Conservation (phyloP, 2,113 vertebrate species). For the Catharus bicknelli region DNA sequence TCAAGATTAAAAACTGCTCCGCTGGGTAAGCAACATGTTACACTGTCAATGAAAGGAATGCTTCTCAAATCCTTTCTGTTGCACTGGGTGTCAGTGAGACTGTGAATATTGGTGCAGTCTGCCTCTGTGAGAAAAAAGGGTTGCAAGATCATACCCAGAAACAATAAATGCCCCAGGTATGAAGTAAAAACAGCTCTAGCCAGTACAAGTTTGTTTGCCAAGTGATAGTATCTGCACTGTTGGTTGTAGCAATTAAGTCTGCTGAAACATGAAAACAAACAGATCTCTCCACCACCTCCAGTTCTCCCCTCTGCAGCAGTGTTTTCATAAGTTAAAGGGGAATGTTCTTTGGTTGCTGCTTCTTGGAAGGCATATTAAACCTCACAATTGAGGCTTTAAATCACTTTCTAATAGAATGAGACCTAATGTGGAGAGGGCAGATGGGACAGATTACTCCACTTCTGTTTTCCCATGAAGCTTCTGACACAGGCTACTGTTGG, state of each 20-base stretch:
- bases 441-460: conserved; percentile 8
- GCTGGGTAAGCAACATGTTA: conserved; percentile 13
- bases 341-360: neutral
- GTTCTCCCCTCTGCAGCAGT: neutral
- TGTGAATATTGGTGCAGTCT: conserved; percentile 1
- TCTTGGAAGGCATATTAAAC: conserved; percentile 2
- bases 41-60: neutral
- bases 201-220: conserved; percentile 51
- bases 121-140: conserved; percentile 40
- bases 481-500: conserved; percentile 3
- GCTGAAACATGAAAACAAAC: conserved; percentile 56
- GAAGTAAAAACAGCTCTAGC: conserved; percentile 37
- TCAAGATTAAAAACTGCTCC: conserved; percentile 15
- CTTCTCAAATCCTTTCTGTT: conserved; percentile 7
- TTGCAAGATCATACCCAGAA: conserved; percentile 28
- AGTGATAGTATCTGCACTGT: conserved; percentile 45
- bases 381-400: conserved; percentile 23
- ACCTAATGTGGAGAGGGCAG: neutral
- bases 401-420: neutral
- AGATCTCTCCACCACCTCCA: neutral
- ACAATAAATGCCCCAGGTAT: conserved; percentile 49
- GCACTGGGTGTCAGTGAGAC: neutral
- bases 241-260: conserved; percentile 57
- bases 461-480: conserved; percentile 29
- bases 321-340: neutral